Percentiles rank a stretch among this genome's conserved stretches.
These are phyloP conservation scores for Molorchus minor DNA, from an alignment of 2,888 invertebrate species.

Conservation along the genomic window DNA sequence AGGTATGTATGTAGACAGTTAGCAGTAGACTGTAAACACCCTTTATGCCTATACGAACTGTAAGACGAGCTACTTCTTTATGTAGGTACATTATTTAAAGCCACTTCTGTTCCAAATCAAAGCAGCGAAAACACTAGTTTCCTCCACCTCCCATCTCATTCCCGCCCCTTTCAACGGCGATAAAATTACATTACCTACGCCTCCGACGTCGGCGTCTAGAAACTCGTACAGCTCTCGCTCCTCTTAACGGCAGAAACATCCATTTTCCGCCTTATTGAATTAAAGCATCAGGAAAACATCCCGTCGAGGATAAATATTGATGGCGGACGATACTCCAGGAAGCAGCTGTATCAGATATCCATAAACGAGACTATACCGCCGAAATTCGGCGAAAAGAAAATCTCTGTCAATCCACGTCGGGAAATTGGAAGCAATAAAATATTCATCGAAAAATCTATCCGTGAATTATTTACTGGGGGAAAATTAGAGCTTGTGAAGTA, in stretches of 20 bases:
- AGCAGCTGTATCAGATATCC: not conserved
- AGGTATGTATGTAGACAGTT: too few relatives aligned
- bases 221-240: too few relatives aligned
- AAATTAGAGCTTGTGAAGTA: not conserved
- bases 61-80: too few relatives aligned
- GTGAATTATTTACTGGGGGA: constrained; percentile 3
- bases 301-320: not conserved
- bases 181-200: too few relatives aligned
- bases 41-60: too few relatives aligned
- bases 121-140: too few relatives aligned
- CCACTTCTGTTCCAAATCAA: too few relatives aligned
- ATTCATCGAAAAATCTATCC: constrained; percentile 12
- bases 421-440: constrained; percentile 3
- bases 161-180: too few relatives aligned
- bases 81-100: too few relatives aligned
- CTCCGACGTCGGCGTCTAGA: too few relatives aligned
- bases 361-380: not conserved
- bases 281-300: not conserved
- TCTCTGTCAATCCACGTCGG: not conserved
- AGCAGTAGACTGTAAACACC: too few relatives aligned
- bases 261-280: not conserved
- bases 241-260: not conserved
- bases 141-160: too few relatives aligned
- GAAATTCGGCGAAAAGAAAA: not conserved
- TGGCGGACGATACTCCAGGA: not conserved